A percentile compares a stretch with the other conserved stretches of the same genome.
These are phyloP conservation scores for Macrotus californicus DNA, from an alignment of 2,113 vertebrate genomes.

Conservation along the genomic window DNA sequence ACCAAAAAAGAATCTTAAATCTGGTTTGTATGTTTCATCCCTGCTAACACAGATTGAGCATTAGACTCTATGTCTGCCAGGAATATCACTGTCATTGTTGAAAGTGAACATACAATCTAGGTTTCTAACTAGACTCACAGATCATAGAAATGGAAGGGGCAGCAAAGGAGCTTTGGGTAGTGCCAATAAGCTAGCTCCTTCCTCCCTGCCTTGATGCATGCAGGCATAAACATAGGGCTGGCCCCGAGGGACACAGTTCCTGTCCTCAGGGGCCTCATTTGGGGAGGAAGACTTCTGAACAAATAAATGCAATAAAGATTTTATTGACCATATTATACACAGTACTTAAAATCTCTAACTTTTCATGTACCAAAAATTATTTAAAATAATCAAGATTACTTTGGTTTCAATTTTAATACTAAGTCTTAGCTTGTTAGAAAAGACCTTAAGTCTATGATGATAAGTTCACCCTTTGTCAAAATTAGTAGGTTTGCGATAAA, in stretches of 20 bases:
- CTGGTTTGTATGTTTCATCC: not conserved
- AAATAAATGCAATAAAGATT: constrained; percentile 18
- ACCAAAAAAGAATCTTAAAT: constrained; percentile 7
- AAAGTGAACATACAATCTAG: not conserved
- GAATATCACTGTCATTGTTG: not conserved
- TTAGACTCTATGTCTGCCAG: not conserved
- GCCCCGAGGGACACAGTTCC: not conserved
- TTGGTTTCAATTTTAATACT: constrained; percentile 1
- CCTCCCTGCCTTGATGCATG: not conserved
- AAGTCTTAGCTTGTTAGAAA: constrained; percentile 31
- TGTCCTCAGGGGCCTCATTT: not conserved
- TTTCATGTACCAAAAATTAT: constrained; percentile 19
- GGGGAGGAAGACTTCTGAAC: not conserved
- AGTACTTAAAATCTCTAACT: not conserved
- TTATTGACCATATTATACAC: not conserved
- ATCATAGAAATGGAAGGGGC: not conserved
- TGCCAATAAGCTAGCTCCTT: not conserved
- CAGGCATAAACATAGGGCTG: not conserved
- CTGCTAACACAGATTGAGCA: not conserved
- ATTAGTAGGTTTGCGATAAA: constrained; percentile 5
- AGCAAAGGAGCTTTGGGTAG: not conserved
- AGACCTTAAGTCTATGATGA: not conserved
- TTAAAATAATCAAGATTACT: not conserved
- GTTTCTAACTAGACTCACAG: not conserved
- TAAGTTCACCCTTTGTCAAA: constrained; percentile 21